Percentiles rank a stretch among this genome's conserved stretches.
Evolutionary conservation across 2,797 vertebrate species (phyloP).

Genomic region (Sebastes elongatus): DNA sequence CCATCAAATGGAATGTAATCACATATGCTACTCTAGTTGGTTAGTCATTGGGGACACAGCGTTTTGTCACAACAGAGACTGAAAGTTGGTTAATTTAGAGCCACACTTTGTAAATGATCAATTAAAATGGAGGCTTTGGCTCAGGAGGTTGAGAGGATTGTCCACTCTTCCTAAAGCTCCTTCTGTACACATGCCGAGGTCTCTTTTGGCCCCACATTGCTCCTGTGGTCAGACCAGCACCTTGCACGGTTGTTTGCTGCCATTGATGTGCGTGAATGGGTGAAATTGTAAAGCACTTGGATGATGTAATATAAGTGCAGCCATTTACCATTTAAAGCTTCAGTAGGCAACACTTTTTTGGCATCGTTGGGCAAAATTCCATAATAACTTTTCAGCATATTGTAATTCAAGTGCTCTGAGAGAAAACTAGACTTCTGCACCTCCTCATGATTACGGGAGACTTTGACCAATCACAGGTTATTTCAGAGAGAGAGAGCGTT

Average conservation of each 20-base stretch:
- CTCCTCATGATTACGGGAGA: too few relatives aligned
- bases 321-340: background rate
- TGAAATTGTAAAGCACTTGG: background rate
- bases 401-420: too few relatives aligned
- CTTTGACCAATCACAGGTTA: too few relatives aligned
- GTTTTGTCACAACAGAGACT: background rate
- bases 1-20: background rate
- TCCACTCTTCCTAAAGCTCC: background rate
- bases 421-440: too few relatives aligned
- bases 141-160: background rate
- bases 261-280: background rate
- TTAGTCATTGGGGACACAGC: background rate
- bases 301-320: background rate
- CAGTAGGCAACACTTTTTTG: too few relatives aligned
- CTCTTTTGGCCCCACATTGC: too few relatives aligned
- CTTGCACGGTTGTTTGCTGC: too few relatives aligned
- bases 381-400: too few relatives aligned
- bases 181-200: too few relatives aligned
- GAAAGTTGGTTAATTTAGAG: background rate
- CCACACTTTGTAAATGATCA: background rate
- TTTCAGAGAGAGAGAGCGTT: too few relatives aligned
- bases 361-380: too few relatives aligned
- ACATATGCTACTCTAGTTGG: background rate
- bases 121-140: background rate
- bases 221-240: too few relatives aligned